phyloP scores from a whole-genome alignment of 1,140 invertebrate genomes.

The Penaeus japonicus region DNA sequence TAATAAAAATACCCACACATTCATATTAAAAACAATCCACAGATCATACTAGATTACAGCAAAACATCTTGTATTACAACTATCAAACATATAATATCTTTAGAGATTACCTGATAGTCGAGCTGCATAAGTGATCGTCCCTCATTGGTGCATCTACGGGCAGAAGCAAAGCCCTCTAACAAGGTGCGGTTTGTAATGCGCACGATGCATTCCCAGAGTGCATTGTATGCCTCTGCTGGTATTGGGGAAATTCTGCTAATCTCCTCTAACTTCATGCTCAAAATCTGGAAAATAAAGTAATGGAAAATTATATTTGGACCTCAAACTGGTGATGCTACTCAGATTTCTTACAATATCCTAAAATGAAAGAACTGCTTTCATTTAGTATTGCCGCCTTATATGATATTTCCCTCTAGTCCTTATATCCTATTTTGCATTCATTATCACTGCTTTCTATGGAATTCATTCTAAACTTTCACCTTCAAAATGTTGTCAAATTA shows the following conservation, averaged over 20 bases:
- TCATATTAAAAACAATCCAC: neutral
- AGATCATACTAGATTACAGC: neutral
- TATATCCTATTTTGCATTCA: too few species aligned
- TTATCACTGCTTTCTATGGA: too few species aligned
- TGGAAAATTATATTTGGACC: neutral
- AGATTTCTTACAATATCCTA: too few species aligned
- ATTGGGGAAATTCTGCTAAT: conserved; percentile 74
- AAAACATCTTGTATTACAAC: neutral
- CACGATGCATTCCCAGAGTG: conserved; percentile 88
- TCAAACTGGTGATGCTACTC: neutral
- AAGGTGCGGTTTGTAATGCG: conserved; percentile 83
- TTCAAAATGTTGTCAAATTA: too few species aligned
- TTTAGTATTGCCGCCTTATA: too few species aligned
- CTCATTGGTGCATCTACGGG: conserved; percentile 94
- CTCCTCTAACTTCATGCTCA: conserved; percentile 78
- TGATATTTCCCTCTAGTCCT: too few species aligned
- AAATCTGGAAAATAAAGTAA: conserved; percentile 73
- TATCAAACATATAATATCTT: neutral
- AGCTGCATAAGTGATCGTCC: conserved; percentile 96
- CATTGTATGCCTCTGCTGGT: conserved; percentile 73
- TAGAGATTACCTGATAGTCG: conserved; percentile 76
- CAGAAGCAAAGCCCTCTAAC: conserved; percentile 93
- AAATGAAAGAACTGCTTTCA: too few species aligned
- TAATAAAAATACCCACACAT: neutral
- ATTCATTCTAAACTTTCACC: too few species aligned